Conservation (phyloP, 2,113 vertebrate species). For the Girardinichthys multiradiatus region DNA sequence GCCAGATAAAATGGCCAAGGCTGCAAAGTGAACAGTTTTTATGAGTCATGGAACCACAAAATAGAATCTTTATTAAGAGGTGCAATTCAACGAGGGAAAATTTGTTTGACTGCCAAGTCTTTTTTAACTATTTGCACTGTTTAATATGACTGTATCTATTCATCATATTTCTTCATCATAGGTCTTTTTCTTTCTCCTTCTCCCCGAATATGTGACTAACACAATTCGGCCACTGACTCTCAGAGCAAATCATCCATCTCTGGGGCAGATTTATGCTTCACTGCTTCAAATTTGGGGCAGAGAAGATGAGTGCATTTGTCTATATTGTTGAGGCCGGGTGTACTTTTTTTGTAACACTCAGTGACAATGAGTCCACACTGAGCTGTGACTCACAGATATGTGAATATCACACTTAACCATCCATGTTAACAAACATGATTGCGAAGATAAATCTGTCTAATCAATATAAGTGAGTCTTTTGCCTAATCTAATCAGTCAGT, state of each 20-base stretch:
- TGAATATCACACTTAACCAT: slow-evolving; percentile 32
- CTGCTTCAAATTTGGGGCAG: slow-evolving; percentile 44
- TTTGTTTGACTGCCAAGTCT: not conserved
- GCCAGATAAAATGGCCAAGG: not conserved
- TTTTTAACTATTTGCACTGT: not conserved
- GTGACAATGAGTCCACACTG: slow-evolving; percentile 6
- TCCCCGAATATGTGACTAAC: slow-evolving; percentile 44
- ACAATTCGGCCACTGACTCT: slow-evolving; percentile 33
- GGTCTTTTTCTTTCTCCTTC: not conserved
- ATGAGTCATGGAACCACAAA: not conserved
- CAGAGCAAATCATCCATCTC: slow-evolving; percentile 42
- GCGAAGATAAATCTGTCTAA: slow-evolving; percentile 19
- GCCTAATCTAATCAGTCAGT: slow-evolving; percentile 31
- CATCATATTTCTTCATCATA: slow-evolving; percentile 14
- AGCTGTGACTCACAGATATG: slow-evolving; percentile 2
- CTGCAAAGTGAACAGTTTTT: not conserved
- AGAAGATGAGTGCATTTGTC: slow-evolving; percentile 43
- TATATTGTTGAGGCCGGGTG: slow-evolving; percentile 32
- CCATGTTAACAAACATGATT: slow-evolving; percentile 28
- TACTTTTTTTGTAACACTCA: slow-evolving; percentile 27
- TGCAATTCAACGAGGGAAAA: not conserved
- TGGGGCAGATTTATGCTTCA: slow-evolving; percentile 43
- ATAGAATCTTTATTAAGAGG: too few species aligned
- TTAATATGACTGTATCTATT: slow-evolving; percentile 12
- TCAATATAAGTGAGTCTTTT: slow-evolving; percentile 27